Conservation (phyloP, 2,888 invertebrate species). For the Meteorus cinctellus region DNA sequence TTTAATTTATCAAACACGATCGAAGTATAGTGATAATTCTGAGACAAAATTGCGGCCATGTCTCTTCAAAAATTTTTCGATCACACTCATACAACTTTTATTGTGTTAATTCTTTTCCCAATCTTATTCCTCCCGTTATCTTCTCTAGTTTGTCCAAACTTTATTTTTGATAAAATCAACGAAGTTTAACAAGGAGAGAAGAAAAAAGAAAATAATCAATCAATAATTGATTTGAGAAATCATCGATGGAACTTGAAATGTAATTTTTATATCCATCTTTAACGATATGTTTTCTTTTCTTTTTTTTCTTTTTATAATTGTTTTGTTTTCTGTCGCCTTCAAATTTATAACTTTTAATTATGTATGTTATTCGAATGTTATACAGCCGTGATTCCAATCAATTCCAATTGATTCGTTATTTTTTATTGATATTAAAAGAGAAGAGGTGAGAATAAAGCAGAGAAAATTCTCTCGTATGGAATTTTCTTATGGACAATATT, state of each 20-base stretch:
- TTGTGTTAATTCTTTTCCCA: neutral
- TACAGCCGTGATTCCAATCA: neutral
- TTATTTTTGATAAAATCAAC: slow-evolving; percentile 14
- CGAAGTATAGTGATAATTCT: slow-evolving; percentile 20
- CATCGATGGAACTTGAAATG: neutral
- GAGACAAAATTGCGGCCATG: slow-evolving; percentile 40
- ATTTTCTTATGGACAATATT: slow-evolving; percentile 33
- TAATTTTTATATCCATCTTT: neutral
- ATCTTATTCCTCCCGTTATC: slow-evolving; percentile 24
- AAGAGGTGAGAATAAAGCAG: neutral
- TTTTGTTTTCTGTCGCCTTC: neutral
- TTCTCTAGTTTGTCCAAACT: neutral
- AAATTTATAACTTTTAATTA: neutral
- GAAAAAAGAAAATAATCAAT: neutral
- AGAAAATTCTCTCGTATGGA: slow-evolving; percentile 21
- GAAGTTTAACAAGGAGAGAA: neutral
- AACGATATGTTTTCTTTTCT: neutral
- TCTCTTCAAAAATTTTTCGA: slow-evolving; percentile 14
- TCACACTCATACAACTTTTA: slow-evolving; percentile 23
- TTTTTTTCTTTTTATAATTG: neutral
- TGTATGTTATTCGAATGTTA: neutral
- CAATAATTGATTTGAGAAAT: neutral
- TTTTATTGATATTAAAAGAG: neutral
- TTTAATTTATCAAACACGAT: slow-evolving; percentile 42
- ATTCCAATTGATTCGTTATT: slow-evolving; percentile 2